phyloP scores from a whole-genome alignment of 2,888 invertebrate genomes.

The Tetranychus piercei region DNA sequence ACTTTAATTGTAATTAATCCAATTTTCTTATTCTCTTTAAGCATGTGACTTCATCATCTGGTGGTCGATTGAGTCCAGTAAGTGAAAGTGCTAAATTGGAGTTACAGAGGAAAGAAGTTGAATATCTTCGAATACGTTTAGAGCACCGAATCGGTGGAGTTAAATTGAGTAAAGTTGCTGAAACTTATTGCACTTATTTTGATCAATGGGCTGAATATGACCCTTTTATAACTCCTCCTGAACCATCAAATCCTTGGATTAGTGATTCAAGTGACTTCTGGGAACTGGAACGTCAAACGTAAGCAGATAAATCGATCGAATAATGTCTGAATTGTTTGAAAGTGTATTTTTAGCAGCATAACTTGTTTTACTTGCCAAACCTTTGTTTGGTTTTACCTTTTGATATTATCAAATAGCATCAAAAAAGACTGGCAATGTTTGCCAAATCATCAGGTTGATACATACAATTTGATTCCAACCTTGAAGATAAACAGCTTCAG shows the following conservation, averaged over 20 bases:
- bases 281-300: conserved; percentile 87
- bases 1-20: conserved; percentile 12
- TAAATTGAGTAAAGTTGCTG: conserved; percentile 46
- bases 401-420: no score
- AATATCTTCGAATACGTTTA: conserved; percentile 52
- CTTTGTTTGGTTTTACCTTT: no score
- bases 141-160: conserved; percentile 41
- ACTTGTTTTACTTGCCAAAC: no score
- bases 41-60: conserved; percentile 37
- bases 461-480: conserved; percentile 2
- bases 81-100: conserved; percentile 19
- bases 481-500: not conserved
- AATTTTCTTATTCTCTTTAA: conserved; percentile 16
- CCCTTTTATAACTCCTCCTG: conserved; percentile 74
- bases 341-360: no score
- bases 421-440: no score
- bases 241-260: conserved; percentile 83
- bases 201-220: conserved; percentile 95
- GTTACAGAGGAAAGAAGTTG: conserved; percentile 36
- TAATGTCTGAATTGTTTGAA: no score
- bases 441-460: no score
- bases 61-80: conserved; percentile 41
- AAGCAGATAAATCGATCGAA: conserved; percentile 30
- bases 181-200: conserved; percentile 72
- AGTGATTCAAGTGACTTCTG: conserved; percentile 86